A percentile compares a stretch with the other conserved stretches of the same genome.
phyloP scores from a whole-genome alignment of 1,140 invertebrate genomes.

The Drosophila mauritiana region DNA sequence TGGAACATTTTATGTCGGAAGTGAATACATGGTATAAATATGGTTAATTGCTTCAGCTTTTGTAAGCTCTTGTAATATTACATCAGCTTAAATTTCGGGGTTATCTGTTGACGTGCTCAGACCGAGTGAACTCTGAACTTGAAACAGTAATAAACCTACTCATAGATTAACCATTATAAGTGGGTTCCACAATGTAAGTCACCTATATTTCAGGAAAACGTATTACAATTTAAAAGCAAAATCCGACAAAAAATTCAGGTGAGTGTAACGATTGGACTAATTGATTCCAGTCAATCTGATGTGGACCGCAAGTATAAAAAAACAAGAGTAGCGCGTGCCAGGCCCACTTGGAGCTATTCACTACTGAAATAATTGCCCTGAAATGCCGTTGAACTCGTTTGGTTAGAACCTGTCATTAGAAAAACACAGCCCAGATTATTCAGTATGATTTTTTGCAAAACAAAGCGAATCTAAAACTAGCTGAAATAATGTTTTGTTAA shows the following conservation, averaged over 20 bases:
- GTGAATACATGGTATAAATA: too few species aligned
- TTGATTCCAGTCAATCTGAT: constrained; percentile 7
- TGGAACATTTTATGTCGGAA: background rate
- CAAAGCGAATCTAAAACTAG: constrained; percentile 47
- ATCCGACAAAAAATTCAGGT: constrained; percentile 2
- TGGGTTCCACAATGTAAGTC: background rate
- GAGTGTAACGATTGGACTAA: constrained; percentile 30
- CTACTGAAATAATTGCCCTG: constrained; percentile 69
- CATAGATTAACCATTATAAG: background rate
- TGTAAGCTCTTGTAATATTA: constrained; percentile 2
- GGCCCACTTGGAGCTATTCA: constrained; percentile 52
- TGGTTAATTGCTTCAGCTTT: background rate
- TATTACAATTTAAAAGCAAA: too few species aligned
- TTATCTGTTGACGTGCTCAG: background rate
- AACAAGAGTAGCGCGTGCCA: constrained; percentile 33
- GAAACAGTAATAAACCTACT: background rate
- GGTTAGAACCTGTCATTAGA: constrained; percentile 67
- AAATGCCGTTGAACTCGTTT: constrained; percentile 81
- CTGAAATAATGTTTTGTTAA: constrained; percentile 35
- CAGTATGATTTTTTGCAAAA: constrained; percentile 38
- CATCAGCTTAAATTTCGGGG: background rate
- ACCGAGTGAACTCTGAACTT: background rate
- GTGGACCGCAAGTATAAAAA: constrained; percentile 19
- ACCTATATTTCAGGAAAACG: too few species aligned
- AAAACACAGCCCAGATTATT: constrained; percentile 47